Base-by-base conservation (phyloP, 2,113 vertebrate genomes). In the Coregonus clupeaformis region DNA sequence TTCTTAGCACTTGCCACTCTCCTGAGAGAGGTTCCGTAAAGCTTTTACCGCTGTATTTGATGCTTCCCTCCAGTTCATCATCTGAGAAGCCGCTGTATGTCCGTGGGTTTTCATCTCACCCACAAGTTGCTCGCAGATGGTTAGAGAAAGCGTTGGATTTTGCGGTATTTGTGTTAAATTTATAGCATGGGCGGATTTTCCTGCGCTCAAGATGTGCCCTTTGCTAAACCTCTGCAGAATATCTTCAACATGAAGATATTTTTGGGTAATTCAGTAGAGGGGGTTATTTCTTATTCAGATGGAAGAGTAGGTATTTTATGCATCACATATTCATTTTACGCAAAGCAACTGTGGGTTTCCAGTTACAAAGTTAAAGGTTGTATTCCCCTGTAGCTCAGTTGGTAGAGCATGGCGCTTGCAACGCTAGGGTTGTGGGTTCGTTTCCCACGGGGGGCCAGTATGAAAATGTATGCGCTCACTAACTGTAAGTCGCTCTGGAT, bases 81-180 rank as follows among this genome's bases (percentile, higher is more conserved):
- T 20, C 20, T 2, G 36, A 36, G 22, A 45, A 45, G 9, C 27
- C 67, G 22, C 42, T 45, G 4, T 68, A 16, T 45, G 30, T 45
- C 6, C 12, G 25, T 67, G 14, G 6, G 36, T 59, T 63, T 59
- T 42, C 25, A 65, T 64, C 49, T 72, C 59, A 64, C 62, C 42
- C 73, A 12, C 42, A 65, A 27, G 73, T 57, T 71, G 60, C 67
- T 67, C 29, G 27, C 73, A 79, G 66, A 49, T 73, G 60, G 57
- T 45, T 22, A 22, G 67, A 47, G 67, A 68, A 68, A 22, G 59
- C 60, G 14, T 20, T 52, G 6, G 36, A 65, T 71, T 73, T 74
- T 14, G 36, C n/a, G 67, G 67, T 68, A 65, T 62, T 68, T 69
- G 25, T 64, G 60, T 30, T 22, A 60, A 63, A 68, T 77, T 55